These are phyloP conservation scores for Epistrophe eligans DNA, from an alignment of 2,888 invertebrate species.

Conservation along the genomic window DNA sequence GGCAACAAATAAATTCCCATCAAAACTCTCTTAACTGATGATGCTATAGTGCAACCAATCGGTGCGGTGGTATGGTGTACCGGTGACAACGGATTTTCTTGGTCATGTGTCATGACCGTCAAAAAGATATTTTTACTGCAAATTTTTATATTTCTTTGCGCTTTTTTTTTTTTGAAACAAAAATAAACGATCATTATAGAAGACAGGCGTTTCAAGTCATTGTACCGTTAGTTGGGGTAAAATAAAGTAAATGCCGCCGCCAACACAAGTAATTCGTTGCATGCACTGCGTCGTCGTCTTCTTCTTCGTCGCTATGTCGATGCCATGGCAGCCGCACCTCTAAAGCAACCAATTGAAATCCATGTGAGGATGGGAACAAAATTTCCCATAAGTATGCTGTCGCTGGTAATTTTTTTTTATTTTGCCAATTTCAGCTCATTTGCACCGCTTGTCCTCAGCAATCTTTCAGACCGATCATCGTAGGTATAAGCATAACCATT, in stretches of 20 bases:
- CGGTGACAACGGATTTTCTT: conserved; percentile 31
- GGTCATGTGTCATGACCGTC: conserved; percentile 69
- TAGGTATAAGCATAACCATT: conserved; percentile 31
- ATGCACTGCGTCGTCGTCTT: conserved; percentile 6
- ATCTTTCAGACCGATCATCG: background rate
- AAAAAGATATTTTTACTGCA: conserved; percentile 40
- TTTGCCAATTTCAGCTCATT: conserved; percentile 36
- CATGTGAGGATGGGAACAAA: conserved; percentile 30
- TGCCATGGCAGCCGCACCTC: conserved; percentile 39
- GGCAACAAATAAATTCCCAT: conserved; percentile 62
- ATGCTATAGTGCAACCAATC: background rate
- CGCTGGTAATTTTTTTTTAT: background rate
- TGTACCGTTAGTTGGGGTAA: conserved; percentile 39
- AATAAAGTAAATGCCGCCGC: conserved; percentile 34
- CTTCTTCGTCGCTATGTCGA: background rate
- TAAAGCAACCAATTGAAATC: conserved; percentile 4
- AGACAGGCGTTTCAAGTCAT: conserved; percentile 57
- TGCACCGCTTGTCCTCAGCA: conserved; percentile 9
- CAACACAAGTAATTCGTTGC: conserved; percentile 31
- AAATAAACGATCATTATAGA: conserved; percentile 58
- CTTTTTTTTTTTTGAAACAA: conserved; percentile 22
- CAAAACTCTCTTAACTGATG: conserved; percentile 29
- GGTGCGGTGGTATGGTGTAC: background rate
- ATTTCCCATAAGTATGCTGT: conserved; percentile 39
- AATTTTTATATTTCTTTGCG: conserved; percentile 2